Percentiles rank a stretch among this genome's conserved stretches.
Conservation (phyloP, 2,797 vertebrate genomes). For the Pagetopsis macropterus region DNA sequence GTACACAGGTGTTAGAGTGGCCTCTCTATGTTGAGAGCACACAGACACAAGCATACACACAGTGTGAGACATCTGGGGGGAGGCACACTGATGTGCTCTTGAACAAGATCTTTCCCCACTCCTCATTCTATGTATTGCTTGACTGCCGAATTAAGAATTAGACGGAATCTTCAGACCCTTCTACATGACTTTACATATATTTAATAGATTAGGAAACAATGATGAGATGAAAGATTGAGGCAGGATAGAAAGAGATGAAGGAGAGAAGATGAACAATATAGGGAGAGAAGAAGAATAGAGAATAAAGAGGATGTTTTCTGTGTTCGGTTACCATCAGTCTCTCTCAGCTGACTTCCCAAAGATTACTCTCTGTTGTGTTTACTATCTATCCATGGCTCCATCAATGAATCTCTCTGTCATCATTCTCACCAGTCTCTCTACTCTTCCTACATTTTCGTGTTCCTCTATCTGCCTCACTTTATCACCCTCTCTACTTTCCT, state of each 20-base stretch:
- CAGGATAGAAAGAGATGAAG: neutral
- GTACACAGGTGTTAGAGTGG: slow-evolving; percentile 48
- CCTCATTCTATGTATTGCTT: slow-evolving; percentile 7
- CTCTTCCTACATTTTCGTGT: slow-evolving; percentile 16
- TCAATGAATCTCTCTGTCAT: slow-evolving; percentile 27
- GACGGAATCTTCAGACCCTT: neutral
- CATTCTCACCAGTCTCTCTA: slow-evolving; percentile 10
- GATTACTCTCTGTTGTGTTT: slow-evolving; percentile 26
- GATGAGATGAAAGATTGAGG: neutral
- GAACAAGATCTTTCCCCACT: slow-evolving; percentile 11
- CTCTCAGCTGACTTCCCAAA: neutral
- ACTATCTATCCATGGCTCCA: slow-evolving; percentile 14
- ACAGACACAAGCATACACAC: neutral
- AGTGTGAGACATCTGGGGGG: slow-evolving; percentile 1
- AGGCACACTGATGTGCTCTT: slow-evolving; percentile 23
- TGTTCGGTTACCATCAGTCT: slow-evolving; percentile 18
- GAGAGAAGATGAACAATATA: neutral
- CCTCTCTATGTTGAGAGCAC: slow-evolving; percentile 25
- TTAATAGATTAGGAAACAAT: neutral
- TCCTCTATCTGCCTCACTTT: slow-evolving; percentile 9
- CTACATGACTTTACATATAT: neutral
- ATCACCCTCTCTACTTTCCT: slow-evolving; percentile 8
- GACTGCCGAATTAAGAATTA: slow-evolving; percentile 22
- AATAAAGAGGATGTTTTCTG: neutral
- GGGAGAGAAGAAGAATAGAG: neutral